Evolutionary conservation across 2,888 invertebrate genomes (phyloP).

Genomic region (Amphipoea lucens): DNA sequence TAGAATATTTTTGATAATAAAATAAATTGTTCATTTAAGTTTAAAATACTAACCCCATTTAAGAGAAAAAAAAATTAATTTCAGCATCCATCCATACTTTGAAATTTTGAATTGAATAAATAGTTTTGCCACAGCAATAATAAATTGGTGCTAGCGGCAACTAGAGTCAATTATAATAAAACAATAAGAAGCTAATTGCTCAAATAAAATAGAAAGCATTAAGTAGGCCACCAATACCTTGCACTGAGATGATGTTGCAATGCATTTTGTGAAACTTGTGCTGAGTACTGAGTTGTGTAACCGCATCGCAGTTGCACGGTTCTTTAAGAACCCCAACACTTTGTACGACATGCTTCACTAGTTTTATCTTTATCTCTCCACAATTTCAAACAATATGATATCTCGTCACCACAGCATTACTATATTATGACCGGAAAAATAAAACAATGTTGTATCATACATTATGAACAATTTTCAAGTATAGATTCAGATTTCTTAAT

Average conservation of each 20-base stretch:
- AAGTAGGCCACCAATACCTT: slow-evolving; percentile 82
- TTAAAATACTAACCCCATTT: neutral
- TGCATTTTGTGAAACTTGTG: slow-evolving; percentile 79
- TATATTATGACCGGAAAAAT: slow-evolving; percentile 82
- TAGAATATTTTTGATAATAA: neutral
- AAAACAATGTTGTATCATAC: slow-evolving; percentile 61
- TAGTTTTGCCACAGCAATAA: neutral
- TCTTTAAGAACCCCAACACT: slow-evolving; percentile 77
- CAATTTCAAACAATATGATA: slow-evolving; percentile 76
- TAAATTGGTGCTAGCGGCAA: neutral
- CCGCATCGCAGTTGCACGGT: slow-evolving; percentile 70
- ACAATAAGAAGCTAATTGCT: slow-evolving; percentile 23
- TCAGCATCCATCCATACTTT: no score
- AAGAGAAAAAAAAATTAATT: neutral
- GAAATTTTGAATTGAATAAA: neutral
- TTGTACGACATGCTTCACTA: slow-evolving; percentile 82
- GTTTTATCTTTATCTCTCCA: slow-evolving; percentile 67
- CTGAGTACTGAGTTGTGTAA: slow-evolving; percentile 77
- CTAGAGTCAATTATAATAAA: slow-evolving; percentile 4
- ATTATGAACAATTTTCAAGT: slow-evolving; percentile 18
- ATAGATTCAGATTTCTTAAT: neutral
- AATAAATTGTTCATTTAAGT: neutral
- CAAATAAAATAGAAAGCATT: slow-evolving; percentile 55
- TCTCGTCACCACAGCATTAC: slow-evolving; percentile 84
- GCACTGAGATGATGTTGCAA: slow-evolving; percentile 84